Conservation (phyloP, 2,113 vertebrate genomes). For the Macroglossus sobrinus region DNA sequence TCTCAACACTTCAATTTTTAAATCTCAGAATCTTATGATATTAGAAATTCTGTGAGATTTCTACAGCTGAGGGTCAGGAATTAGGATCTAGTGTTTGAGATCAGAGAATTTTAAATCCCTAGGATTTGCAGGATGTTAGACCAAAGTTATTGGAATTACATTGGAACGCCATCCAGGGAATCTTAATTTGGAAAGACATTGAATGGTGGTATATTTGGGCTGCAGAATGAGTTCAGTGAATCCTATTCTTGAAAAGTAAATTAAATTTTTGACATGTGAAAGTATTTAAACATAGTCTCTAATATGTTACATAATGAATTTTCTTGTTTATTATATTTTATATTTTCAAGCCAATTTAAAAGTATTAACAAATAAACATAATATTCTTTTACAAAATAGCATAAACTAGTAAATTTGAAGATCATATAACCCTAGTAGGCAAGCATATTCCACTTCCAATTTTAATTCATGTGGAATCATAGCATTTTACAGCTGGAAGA, state of each 20-base stretch:
- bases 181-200: neutral
- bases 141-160: neutral
- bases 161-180: neutral
- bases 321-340: neutral
- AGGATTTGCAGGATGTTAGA: neutral
- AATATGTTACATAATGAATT: neutral
- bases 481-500: neutral
- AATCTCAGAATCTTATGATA: neutral
- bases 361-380: neutral
- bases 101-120: neutral
- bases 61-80: neutral
- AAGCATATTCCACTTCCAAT: neutral
- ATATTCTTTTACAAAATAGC: neutral
- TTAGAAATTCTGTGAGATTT: neutral
- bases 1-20: neutral
- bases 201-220: neutral
- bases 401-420: neutral
- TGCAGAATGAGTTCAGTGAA: neutral
- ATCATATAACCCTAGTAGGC: neutral
- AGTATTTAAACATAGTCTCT: neutral
- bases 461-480: neutral
- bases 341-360: neutral
- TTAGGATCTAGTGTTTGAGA: neutral
- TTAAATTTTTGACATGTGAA: neutral
- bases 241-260: conserved; percentile 4